phyloP scores from a whole-genome alignment of 2,888 invertebrate genomes.

The Sinodicranocentrus sp. region DNA sequence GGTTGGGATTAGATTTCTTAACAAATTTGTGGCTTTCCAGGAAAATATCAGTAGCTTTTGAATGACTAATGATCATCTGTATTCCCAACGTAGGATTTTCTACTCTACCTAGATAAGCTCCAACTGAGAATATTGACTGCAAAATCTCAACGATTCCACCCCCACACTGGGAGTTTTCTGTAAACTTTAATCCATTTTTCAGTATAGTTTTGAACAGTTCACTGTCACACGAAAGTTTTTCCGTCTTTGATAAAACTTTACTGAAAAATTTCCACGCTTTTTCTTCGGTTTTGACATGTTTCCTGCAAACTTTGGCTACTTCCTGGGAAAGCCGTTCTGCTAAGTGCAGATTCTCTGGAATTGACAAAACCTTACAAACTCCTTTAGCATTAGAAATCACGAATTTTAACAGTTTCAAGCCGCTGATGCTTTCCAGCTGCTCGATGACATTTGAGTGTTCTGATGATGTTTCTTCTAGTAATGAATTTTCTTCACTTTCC shows the following conservation, averaged over 20 bases:
- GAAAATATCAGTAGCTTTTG: constrained; percentile 64
- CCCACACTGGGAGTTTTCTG: constrained; percentile 44
- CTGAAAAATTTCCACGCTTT: constrained; percentile 27
- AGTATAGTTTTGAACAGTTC: constrained; percentile 56
- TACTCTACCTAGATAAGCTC: constrained; percentile 20
- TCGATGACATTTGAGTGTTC: not conserved
- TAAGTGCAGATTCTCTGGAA: not conserved
- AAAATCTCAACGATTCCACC: constrained; percentile 35
- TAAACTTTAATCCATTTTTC: constrained; percentile 63
- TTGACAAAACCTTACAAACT: constrained; percentile 34
- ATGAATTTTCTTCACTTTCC: not conserved
- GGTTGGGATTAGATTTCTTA: not conserved
- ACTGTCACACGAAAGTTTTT: constrained; percentile 45
- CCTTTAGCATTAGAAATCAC: constrained; percentile 28
- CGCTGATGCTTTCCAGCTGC: constrained; percentile 11
- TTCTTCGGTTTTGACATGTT: not conserved
- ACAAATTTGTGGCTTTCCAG: constrained; percentile 54
- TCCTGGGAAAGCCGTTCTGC: constrained; percentile 1
- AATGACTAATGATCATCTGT: constrained; percentile 70
- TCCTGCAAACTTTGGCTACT: constrained; percentile 27
- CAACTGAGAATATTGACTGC: constrained; percentile 24
- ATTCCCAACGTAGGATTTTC: constrained; percentile 61
- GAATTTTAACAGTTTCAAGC: constrained; percentile 30
- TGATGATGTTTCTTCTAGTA: not conserved
- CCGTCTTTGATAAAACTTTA: not conserved